Percentiles rank a stretch among this genome's conserved stretches.
Evolutionary conservation across 2,113 vertebrate species (phyloP).

Genomic region (Heterotis niloticus): DNA sequence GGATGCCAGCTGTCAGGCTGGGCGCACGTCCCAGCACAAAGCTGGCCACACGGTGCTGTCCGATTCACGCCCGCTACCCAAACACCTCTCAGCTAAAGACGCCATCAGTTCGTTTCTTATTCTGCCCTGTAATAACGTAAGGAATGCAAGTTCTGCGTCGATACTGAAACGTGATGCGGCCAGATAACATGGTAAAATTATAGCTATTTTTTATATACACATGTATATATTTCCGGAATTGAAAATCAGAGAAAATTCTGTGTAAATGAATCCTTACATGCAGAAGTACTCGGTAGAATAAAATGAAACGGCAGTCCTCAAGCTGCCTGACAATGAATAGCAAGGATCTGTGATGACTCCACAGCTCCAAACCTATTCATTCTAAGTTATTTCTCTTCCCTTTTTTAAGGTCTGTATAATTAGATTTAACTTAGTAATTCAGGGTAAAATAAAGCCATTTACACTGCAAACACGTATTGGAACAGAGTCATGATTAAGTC

Average conservation of each 20-base stretch:
- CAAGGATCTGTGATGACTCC: not conserved
- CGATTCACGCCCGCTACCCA: not conserved
- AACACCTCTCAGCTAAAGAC: not conserved
- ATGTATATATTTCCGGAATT: not conserved
- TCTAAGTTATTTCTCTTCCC: not conserved
- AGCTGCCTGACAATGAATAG: slow-evolving; percentile 14
- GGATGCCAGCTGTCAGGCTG: slow-evolving; percentile 59
- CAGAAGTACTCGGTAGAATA: slow-evolving; percentile 42
- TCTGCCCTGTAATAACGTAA: slow-evolving; percentile 37
- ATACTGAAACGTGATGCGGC: slow-evolving; percentile 1
- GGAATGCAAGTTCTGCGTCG: slow-evolving; percentile 26
- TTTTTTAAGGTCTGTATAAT: slow-evolving; percentile 15
- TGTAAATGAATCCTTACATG: slow-evolving; percentile 28
- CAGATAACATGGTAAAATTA: slow-evolving; percentile 34
- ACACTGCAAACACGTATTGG: not conserved
- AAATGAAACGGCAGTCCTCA: slow-evolving; percentile 33
- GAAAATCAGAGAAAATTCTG: slow-evolving; percentile 30
- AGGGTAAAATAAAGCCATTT: not conserved
- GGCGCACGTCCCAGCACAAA: slow-evolving; percentile 39
- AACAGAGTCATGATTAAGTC: not conserved
- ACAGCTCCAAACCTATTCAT: not conserved
- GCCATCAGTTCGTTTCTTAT: slow-evolving; percentile 24
- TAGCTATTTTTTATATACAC: not conserved
- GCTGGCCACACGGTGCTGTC: slow-evolving; percentile 18
- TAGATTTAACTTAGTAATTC: not conserved